Base-by-base conservation (phyloP, 2,888 invertebrate species). In the Thymelicus acteon region DNA sequence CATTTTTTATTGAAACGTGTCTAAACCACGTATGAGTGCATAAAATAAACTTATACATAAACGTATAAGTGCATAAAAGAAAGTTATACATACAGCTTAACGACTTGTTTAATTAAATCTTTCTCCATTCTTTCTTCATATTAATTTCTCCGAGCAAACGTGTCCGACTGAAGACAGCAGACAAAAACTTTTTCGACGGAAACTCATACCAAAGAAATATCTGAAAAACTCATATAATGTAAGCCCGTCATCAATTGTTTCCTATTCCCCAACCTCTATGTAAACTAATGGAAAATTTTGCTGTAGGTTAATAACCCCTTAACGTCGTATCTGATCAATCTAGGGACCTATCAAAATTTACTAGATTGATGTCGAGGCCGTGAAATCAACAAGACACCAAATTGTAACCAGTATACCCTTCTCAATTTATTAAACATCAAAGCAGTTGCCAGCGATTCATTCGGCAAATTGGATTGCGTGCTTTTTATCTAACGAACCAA, bases 351-450 rank as follows among this genome's bases (percentile, higher is more conserved):
- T n/a, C 37, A 7, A 37, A 58, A 58, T 58, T 39, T 39, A 58
- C 58, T 58, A 58, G 58, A 80, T 78, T 78, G 77, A 78, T 76
- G 78, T 72, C 76, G 75, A 79, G 78, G 79, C 75, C 77, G 65
- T 64, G 71, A 67, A 71, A 64, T 71, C 72, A 61, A 73, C 70
- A 74, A 70, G 52, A 15, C 63, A 65, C 73, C 69, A 71, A 76
- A 76, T 76, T 74, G 74, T 74, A 74, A 75, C 75, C 57, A 72
- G 71, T 63, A 69, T 54, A 54, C 54, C 66, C 66, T 60, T 66
- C 71, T 63, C 61, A 73, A 70, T 73, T 70, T 68, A 72, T 62
- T 66, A 70, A 40, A 47, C 57, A 47, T 71, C 67, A 69, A 73
- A 71, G 71, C 47, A 49, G 6, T 54, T 72, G 47, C 24, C 70